These are phyloP conservation scores for Nezara viridula DNA, from an alignment of 2,888 invertebrate species.

Conservation along the genomic window DNA sequence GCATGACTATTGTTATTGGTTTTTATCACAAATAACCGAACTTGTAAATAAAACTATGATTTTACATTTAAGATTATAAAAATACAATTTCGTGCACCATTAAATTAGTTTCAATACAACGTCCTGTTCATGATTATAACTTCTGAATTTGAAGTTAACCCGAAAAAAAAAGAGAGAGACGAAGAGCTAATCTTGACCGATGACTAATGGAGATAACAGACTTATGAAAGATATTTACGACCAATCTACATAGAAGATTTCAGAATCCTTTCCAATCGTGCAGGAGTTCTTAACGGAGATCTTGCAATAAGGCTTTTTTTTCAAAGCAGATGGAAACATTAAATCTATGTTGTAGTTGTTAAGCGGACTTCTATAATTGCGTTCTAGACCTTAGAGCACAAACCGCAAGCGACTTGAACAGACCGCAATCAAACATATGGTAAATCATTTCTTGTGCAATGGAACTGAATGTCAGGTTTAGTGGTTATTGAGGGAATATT, in stretches of 20 bases:
- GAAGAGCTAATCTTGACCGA: no score
- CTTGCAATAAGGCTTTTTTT: not conserved
- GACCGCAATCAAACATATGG: not conserved
- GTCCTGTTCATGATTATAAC: no score
- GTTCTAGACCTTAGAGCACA: not conserved
- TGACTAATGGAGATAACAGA: no score
- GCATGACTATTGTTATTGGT: no score
- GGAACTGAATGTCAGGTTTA: not conserved
- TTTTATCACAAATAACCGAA: no score
- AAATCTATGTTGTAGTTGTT: not conserved
- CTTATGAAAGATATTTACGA: not conserved
- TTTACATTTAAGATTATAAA: no score
- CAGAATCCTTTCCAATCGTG: not conserved
- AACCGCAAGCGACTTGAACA: not conserved
- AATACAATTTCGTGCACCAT: no score
- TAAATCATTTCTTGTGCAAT: conserved; percentile 17
- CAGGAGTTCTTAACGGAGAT: not conserved
- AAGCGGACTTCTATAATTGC: not conserved
- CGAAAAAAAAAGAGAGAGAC: no score
- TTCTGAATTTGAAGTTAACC: no score
- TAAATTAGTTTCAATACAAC: no score
- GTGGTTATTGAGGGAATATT: not conserved
- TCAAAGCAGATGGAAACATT: not conserved
- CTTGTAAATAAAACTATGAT: no score
- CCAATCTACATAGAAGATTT: not conserved